Evolutionary conservation across 2,888 invertebrate species (phyloP), one percentile per base, ranked within the genome.

Genomic region (Sminthurides aquaticus): DNA sequence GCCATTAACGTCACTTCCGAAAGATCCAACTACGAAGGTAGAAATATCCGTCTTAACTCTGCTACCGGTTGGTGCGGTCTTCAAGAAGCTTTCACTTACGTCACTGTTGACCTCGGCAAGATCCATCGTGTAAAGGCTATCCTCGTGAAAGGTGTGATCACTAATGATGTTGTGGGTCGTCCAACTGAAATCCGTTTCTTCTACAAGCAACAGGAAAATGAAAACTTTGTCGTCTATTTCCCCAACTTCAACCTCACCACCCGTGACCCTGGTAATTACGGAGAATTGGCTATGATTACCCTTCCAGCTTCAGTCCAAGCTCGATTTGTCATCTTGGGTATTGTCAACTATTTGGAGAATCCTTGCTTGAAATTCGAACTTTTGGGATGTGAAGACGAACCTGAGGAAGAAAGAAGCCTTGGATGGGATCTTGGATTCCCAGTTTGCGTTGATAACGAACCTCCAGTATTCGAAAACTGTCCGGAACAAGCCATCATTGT

Each of bases 1-100:
- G 93, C 95, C 1, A 95, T 97, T 62, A 96, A 95, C 77, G 93
- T 93, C 0, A 95, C 95, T 0, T 94, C 94, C 15, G 93, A 93
- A 80, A 83, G 79, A 76, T 91, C 91, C 26, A 93, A 93, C 76
- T 93, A 93, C 77, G 92, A 93, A 82, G 91, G 92, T 0, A 87
- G 83, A 77, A 92, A 94, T 77, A 87, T 94, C 15, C 84, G 94
- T 29, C 80, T 95, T 43, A 93, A 92, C 77, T 93, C 94, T 0
- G 93, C 92, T 2, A 94, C 94, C 56, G 94, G 94, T 22, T 95
- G 94, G 94, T 94, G 94, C 79, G 92, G 92, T n/a, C 94, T 93
- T 76, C 90, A 91, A 80, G 96, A 96, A 81, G 90, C 94, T 0
- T 95, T 96, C 76, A 95, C 95, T 0, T 96, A 95, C 76, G 91